phyloP scores from a whole-genome alignment of 1,140 invertebrate species.

The Diabrotica undecimpunctata region DNA sequence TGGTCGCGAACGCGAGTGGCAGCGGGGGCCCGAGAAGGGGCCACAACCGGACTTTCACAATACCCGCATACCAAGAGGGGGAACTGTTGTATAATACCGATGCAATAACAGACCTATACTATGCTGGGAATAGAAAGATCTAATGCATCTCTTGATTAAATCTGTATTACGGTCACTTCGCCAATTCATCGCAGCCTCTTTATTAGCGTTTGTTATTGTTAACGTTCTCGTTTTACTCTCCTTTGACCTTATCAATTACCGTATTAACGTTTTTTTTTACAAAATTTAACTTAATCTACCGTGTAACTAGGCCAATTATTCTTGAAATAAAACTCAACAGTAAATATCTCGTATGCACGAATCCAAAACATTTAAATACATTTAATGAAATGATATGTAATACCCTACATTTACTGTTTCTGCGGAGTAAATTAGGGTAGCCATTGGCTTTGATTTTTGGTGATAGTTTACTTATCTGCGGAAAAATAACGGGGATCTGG shows the following conservation, averaged over 20 bases:
- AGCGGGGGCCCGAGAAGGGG: slow-evolving; percentile 38
- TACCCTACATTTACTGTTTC: no score
- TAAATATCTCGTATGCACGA: no score
- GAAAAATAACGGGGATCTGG: no score
- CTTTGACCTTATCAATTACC: slow-evolving; percentile 13
- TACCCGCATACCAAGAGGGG: slow-evolving; percentile 30
- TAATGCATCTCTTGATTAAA: slow-evolving; percentile 20
- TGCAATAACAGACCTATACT: slow-evolving; percentile 33
- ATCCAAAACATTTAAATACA: no score
- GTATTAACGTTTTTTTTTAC: not conserved
- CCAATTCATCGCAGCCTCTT: slow-evolving; percentile 10
- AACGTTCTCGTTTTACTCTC: not conserved
- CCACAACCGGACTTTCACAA: slow-evolving; percentile 41
- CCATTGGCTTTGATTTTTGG: no score
- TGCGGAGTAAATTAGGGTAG: no score
- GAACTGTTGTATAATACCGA: slow-evolving; percentile 41
- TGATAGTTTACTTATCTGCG: no score
- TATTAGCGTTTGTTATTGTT: not conserved
- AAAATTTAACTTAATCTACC: no score
- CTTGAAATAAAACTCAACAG: no score
- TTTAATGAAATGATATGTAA: no score
- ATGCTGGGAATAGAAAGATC: slow-evolving; percentile 21
- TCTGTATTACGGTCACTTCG: slow-evolving; percentile 13
- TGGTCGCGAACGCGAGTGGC: slow-evolving; percentile 30
- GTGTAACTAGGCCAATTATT: no score